Base-by-base conservation (phyloP, 2,888 invertebrate species). In the Agrotis exclamationis region DNA sequence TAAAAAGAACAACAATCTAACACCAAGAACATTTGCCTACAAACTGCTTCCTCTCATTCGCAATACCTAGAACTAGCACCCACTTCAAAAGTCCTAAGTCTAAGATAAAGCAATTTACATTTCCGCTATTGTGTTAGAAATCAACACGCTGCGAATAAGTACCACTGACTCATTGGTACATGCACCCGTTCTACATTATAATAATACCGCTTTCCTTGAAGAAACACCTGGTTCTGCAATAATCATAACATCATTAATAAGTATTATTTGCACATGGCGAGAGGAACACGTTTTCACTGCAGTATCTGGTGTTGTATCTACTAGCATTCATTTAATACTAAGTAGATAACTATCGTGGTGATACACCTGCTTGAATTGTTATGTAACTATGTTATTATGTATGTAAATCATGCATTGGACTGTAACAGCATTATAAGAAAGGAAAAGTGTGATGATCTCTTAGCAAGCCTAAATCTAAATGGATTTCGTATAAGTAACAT, bases 71-170 rank as follows among this genome's bases (percentile, higher is more conserved):
- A 63, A 51, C 66, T 22, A 18, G 16, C 16, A 33, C 33, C 14
- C n/a, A 54, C 58, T 44, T 60, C 48, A 33, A 14, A 51, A 69
- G 39, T 13, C 57, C n/a, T 76, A 22, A n/a, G 28, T 54, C 53
- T 39, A 57, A 74, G 60, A 64, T 70, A 59, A 47, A 79, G 47
- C n/a, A 22, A 80, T 80, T 66, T 70, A 56, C 63, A 83, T 77
- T 67, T 83, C 78, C 78, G 67, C 39, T 70, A 83, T 83, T 82
- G 66, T 67, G 62, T 62, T 80, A 83, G 48, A 76, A 67, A 79
- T 66, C 76, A 67, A 80, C 22, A 62, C 28, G 47, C 24, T n/a
- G 28, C 39, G 48, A 63, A 74, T 76, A 48, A 64, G 53, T 16
- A 51, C 24, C 2, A 39, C 73, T 83, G 84, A 82, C 63, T 82